These are phyloP conservation scores for Cervus canadensis DNA, from an alignment of 2,113 vertebrate genomes.

Conservation along the genomic window DNA sequence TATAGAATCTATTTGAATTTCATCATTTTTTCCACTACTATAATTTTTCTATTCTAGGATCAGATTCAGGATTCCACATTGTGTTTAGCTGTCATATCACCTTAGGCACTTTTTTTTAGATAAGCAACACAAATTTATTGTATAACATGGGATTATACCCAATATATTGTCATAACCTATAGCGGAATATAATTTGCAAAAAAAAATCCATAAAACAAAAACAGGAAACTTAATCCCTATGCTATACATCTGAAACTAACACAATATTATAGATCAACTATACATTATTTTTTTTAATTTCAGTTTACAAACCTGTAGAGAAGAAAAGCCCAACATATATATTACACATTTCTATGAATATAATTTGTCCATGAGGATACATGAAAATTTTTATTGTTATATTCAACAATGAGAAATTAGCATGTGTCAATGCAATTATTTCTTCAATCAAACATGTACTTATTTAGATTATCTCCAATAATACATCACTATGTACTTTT, in stretches of 20 bases:
- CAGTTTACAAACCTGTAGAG: neutral
- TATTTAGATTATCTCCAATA: neutral
- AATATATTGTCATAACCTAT: neutral
- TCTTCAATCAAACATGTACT: neutral
- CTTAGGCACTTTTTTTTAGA: neutral
- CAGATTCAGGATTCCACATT: neutral
- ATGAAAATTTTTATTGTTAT: neutral
- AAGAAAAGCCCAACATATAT: neutral
- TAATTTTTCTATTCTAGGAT: slow-evolving; percentile 20
- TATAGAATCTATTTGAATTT: neutral
- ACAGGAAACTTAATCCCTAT: neutral
- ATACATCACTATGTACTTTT: neutral
- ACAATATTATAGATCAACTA: neutral
- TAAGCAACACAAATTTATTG: neutral
- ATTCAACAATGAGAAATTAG: neutral
- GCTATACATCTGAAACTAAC: neutral
- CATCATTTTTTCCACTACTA: neutral
- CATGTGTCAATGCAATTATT: neutral
- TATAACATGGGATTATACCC: neutral
- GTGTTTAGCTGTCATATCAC: neutral
- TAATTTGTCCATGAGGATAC: neutral
- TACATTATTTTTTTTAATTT: neutral
- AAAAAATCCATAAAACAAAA: neutral
- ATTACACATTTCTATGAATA: neutral
- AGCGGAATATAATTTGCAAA: neutral